These are phyloP conservation scores for Silurus meridionalis DNA, from an alignment of 2,113 vertebrate species.

Conservation along the genomic window DNA sequence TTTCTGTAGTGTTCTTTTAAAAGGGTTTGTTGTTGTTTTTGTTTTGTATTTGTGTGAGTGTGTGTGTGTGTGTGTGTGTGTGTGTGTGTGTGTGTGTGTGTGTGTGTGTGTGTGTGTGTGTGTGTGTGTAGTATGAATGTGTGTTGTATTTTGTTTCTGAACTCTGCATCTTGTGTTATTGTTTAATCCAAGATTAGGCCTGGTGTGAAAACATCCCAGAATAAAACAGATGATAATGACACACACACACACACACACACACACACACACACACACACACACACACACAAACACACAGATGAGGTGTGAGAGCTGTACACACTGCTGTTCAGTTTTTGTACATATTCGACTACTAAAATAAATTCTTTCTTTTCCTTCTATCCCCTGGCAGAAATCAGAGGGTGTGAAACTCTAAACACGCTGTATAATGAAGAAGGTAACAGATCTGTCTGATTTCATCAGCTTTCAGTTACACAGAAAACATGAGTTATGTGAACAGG, in stretches of 20 bases:
- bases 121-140: not conserved
- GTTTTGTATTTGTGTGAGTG: no score
- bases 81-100: not conserved
- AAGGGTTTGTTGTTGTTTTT: no score
- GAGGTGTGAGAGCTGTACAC: no score
- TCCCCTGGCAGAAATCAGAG: not conserved
- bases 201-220: not conserved
- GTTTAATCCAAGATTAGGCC: slow-evolving; percentile 8
- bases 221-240: not conserved
- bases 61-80: not conserved
- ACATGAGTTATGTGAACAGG: not conserved
- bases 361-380: no score
- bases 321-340: no score
- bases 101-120: not conserved
- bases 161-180: not conserved
- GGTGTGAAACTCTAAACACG: not conserved
- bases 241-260: not conserved
- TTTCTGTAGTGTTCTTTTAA: no score
- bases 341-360: no score
- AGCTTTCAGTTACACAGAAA: not conserved
- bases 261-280: not conserved
- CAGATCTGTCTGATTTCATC: no score
- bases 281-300: not conserved
- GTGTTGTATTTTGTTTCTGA: not conserved
- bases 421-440: no score